phyloP scores from a whole-genome alignment of 2,113 vertebrate genomes.

The Anolis sagrei region DNA sequence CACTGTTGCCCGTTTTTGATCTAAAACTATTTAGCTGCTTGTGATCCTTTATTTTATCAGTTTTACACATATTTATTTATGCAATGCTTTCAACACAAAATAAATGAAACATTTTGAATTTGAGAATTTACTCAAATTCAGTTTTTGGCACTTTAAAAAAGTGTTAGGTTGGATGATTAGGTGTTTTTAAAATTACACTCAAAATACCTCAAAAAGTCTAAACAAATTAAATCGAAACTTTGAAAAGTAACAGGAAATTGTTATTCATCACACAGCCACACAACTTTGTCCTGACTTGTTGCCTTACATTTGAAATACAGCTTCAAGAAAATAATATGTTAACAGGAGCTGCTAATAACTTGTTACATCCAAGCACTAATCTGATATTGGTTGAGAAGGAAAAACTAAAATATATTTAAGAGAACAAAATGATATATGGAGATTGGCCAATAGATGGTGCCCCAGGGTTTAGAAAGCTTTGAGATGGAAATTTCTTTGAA shows the following conservation, averaged over 20 bases:
- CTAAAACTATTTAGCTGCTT: too few species aligned
- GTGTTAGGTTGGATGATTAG: not conserved
- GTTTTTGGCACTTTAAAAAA: not conserved
- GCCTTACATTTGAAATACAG: not conserved
- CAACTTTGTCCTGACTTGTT: not conserved
- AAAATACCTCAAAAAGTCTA: not conserved
- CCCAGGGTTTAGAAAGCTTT: constrained; percentile 19
- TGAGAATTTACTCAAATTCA: too few species aligned
- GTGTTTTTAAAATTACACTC: not conserved
- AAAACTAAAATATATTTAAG: not conserved
- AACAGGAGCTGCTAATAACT: not conserved
- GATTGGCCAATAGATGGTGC: constrained; percentile 23
- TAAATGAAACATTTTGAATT: too few species aligned
- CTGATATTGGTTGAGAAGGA: not conserved
- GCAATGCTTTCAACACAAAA: too few species aligned
- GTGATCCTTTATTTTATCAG: too few species aligned
- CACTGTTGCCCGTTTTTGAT: too few species aligned
- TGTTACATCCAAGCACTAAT: not conserved
- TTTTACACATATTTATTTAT: too few species aligned
- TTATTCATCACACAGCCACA: too few species aligned
- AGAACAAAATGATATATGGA: constrained; percentile 6
- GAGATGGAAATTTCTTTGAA: not conserved
- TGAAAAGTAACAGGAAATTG: too few species aligned
- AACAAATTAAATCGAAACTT: not conserved
- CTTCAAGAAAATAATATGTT: not conserved